Conservation (phyloP, 1,140 invertebrate species). For the Zophobas morio region DNA sequence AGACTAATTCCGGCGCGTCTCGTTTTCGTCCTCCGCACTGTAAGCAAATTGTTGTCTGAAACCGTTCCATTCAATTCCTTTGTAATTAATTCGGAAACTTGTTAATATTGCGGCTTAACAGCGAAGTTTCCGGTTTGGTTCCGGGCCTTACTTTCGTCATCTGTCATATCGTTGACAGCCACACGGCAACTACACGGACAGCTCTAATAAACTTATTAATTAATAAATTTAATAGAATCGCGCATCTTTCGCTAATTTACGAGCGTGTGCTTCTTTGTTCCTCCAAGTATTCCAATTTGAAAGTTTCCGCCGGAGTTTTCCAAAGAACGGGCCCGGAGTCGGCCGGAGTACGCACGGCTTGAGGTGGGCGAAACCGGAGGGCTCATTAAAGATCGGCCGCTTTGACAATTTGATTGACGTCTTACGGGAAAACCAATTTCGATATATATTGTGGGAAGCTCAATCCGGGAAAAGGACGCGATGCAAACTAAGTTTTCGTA, state of each 20-base stretch:
- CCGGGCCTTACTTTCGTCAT: conserved; percentile 29
- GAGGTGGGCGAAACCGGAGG: not conserved
- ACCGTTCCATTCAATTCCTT: conserved; percentile 16
- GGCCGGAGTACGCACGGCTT: not conserved
- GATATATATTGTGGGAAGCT: conserved; percentile 1
- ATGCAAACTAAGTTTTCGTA: no score
- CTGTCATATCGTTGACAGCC: conserved; percentile 23
- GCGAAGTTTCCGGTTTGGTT: conserved; percentile 33
- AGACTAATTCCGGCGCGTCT: not conserved
- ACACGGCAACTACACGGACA: conserved; percentile 32
- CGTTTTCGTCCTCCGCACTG: not conserved
- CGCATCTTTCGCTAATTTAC: conserved; percentile 35
- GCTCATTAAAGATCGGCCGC: not conserved
- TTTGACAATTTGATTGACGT: conserved; percentile 47
- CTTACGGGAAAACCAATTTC: conserved; percentile 43
- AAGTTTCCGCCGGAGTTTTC: conserved; percentile 3
- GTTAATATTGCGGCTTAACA: conserved; percentile 34
- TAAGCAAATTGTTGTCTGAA: conserved; percentile 22
- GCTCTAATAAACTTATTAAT: conserved; percentile 38
- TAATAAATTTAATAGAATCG: conserved; percentile 35
- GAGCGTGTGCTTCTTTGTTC: conserved; percentile 29
- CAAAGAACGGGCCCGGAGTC: no score
- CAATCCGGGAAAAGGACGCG: no score
- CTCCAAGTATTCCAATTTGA: conserved; percentile 36
- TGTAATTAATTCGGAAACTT: conserved; percentile 39